Conservation (phyloP, 2,797 vertebrate genomes). For the Poecilia velifera region DNA sequence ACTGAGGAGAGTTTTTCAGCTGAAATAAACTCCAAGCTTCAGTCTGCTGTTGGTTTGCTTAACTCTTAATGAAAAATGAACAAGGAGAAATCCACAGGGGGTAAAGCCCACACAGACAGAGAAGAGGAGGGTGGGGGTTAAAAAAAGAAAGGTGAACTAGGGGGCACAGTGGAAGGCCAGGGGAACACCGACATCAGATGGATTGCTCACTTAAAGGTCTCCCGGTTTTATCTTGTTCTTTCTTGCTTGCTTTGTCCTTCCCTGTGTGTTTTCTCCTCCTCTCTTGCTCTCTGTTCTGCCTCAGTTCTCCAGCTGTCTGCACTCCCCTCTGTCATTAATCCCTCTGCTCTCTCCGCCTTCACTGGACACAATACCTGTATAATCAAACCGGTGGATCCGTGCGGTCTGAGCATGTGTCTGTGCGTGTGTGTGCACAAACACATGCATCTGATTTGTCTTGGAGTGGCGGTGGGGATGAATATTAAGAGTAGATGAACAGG, state of each 20-base stretch:
- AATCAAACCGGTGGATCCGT: conserved; percentile 63
- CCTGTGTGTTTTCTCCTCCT: conserved; percentile 28
- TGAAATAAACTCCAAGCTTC: neutral
- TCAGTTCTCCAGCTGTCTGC: conserved; percentile 14
- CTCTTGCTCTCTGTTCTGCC: conserved; percentile 5
- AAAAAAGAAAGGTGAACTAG: neutral
- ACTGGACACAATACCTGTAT: conserved; percentile 68
- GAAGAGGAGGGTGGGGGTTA: neutral
- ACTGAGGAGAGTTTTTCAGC: neutral
- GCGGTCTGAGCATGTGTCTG: conserved; percentile 18
- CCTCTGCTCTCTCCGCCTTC: conserved; percentile 51
- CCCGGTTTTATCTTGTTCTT: conserved; percentile 24
- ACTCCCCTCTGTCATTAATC: conserved; percentile 45
- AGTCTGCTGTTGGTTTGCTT: neutral
- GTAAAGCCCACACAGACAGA: conserved; percentile 2
- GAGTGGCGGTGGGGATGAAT: conserved; percentile 68
- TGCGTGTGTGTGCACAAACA: conserved; percentile 43
- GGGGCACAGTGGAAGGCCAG: neutral
- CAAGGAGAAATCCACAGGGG: neutral
- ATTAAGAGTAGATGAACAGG: conserved; percentile 54
- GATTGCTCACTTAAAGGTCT: conserved; percentile 52
- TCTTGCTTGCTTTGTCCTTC: conserved; percentile 7
- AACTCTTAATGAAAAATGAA: neutral
- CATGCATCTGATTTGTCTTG: conserved; percentile 71
- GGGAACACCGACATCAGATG: conserved; percentile 22